phyloP scores from a whole-genome alignment of 1,140 invertebrate genomes.

The Hesperophylax magnus region DNA sequence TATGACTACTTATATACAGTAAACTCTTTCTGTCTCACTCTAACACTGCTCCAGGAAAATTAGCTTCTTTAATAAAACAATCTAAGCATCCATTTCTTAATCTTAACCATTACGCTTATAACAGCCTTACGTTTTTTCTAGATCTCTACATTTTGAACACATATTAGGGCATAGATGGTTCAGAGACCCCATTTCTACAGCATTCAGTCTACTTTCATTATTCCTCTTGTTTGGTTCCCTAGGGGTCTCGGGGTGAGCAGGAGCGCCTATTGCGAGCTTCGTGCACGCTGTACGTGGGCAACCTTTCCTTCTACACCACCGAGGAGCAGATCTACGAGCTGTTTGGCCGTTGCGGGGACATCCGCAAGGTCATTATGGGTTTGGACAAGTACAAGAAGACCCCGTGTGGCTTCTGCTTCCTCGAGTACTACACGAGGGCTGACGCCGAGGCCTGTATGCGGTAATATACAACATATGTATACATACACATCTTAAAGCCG shows the following conservation, averaged over 20 bases:
- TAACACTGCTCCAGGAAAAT: too few relatives aligned
- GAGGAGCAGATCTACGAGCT: conserved; percentile 99
- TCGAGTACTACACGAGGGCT: conserved; percentile 93
- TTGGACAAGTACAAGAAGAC: conserved; percentile 98
- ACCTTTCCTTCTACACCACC: conserved; percentile 98
- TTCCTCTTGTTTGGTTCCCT: conserved; percentile 12
- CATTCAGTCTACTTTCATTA: too few relatives aligned
- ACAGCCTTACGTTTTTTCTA: too few relatives aligned
- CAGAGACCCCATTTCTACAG: too few relatives aligned
- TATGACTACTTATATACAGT: too few relatives aligned
- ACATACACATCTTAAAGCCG: background rate
- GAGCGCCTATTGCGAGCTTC: conserved; percentile 84
- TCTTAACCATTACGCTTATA: too few relatives aligned
- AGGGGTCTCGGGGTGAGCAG: conserved; percentile 95
- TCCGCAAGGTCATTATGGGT: conserved; percentile 97
- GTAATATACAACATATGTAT: conserved; percentile 24
- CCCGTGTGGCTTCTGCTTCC: conserved; percentile 99
- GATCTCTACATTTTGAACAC: too few relatives aligned
- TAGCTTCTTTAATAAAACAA: too few relatives aligned
- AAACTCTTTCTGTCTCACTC: too few relatives aligned
- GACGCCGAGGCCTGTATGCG: conserved; percentile 97
- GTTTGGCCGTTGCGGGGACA: conserved; percentile 96
- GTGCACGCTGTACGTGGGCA: conserved; percentile 96
- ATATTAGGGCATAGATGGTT: too few relatives aligned
- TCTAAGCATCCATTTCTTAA: too few relatives aligned